A percentile compares a stretch with the other conserved stretches of the same genome.
phyloP scores from a whole-genome alignment of 2,797 vertebrate species.

The Choloepus didactylus region DNA sequence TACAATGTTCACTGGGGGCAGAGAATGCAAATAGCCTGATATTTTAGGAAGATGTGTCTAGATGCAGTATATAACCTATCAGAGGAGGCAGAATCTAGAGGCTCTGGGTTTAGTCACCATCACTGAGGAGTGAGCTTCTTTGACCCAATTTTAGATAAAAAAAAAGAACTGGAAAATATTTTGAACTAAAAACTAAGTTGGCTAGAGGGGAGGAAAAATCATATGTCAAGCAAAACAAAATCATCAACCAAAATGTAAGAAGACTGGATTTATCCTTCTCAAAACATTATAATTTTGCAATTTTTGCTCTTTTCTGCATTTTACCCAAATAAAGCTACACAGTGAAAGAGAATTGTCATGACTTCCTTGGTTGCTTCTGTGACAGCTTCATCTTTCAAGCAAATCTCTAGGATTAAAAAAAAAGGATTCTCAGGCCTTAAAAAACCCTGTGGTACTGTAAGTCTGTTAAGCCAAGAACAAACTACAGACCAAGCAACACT shows the following conservation, averaged over 20 bases:
- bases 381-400: constrained; percentile 82
- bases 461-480: constrained; percentile 71
- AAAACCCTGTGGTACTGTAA: constrained; percentile 38
- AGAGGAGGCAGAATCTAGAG: background rate
- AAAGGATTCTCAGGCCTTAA: constrained; percentile 66
- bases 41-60: background rate
- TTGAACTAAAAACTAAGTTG: constrained; percentile 38
- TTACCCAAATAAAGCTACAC: constrained; percentile 46
- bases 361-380: constrained; percentile 63
- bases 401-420: constrained; percentile 71
- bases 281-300: background rate
- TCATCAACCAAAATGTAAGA: constrained; percentile 15
- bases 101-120: background rate
- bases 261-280: background rate
- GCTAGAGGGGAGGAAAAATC: background rate
- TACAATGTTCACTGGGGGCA: no score
- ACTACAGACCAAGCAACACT: constrained; percentile 44
- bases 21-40: no score
- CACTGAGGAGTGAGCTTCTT: background rate
- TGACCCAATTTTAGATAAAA: background rate
- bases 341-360: constrained; percentile 46
- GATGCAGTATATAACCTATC: background rate
- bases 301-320: constrained; percentile 59
- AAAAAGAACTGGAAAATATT: background rate
- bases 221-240: background rate